A percentile compares a stretch with the other conserved stretches of the same genome.
Conservation (phyloP, 2,797 vertebrate species). For the Molothrus ater region DNA sequence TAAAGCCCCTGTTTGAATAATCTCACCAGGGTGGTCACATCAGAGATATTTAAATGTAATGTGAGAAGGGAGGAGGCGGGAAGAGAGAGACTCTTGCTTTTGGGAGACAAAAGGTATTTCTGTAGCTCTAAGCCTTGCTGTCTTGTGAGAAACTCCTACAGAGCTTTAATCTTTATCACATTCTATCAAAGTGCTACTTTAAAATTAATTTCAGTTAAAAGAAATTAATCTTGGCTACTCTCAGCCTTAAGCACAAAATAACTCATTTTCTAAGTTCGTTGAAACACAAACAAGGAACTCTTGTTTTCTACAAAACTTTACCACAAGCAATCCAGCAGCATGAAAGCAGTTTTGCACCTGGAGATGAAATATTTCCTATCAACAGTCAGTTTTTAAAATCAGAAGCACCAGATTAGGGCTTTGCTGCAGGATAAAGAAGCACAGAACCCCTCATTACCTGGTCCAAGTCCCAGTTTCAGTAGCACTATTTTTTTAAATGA, state of each 20-base stretch:
- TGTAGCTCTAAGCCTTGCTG: neutral
- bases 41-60: neutral
- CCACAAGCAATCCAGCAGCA: neutral
- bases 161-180: constrained; percentile 15
- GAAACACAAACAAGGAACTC: neutral
- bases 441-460: neutral
- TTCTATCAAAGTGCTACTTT: neutral
- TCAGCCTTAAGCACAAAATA: neutral
- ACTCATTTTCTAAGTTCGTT: neutral
- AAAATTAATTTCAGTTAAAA: constrained; percentile 11
- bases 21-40: neutral
- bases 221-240: neutral
- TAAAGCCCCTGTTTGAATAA: neutral
- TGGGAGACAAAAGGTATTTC: neutral
- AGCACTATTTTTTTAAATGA: neutral
- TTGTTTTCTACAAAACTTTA: constrained; percentile 18
- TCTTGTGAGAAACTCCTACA: neutral
- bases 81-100: neutral
- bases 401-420: neutral
- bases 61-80: neutral
- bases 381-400: neutral
- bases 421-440: neutral
- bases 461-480: neutral
- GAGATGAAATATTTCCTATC: neutral
- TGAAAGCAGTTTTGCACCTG: constrained; percentile 22